Evolutionary conservation across 2,888 invertebrate genomes (phyloP).

Genomic region (Diadromus collaris): DNA sequence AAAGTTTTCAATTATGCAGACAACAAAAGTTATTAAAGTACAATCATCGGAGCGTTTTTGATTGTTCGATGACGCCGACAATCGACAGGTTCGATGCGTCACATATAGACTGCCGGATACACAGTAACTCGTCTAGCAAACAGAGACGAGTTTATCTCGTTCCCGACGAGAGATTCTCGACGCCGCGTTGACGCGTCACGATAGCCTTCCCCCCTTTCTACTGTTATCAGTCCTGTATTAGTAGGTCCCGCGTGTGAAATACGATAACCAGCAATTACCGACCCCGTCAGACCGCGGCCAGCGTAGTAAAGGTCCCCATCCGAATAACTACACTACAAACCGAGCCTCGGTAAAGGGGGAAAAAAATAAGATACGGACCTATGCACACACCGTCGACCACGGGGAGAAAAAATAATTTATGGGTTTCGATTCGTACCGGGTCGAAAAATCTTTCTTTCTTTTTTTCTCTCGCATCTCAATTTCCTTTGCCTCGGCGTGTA

Average conservation of each 20-base stretch:
- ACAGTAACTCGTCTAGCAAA: conserved; percentile 7
- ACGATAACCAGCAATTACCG: conserved; percentile 50
- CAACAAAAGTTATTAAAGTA: background rate
- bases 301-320: conserved; percentile 22
- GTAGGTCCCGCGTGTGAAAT: conserved; percentile 27
- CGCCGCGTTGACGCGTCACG: conserved; percentile 17
- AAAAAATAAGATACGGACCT: conserved; percentile 48
- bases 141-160: conserved; percentile 15
- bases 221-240: conserved; percentile 32
- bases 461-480: conserved; percentile 45
- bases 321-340: conserved; percentile 15
- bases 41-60: background rate
- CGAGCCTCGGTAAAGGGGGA: background rate
- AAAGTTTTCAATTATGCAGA: background rate
- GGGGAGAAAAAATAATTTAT: conserved; percentile 52
- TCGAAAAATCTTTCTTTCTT: conserved; percentile 37
- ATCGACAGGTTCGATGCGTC: conserved; percentile 3
- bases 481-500: conserved; percentile 27
- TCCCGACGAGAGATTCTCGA: conserved; percentile 6
- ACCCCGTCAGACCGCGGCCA: conserved; percentile 18
- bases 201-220: background rate
- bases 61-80: background rate
- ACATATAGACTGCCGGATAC: background rate
- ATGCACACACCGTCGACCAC: conserved; percentile 9
- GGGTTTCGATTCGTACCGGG: conserved; percentile 52